Base-by-base conservation (phyloP, 2,888 invertebrate species). In the Thalpophila matura region DNA sequence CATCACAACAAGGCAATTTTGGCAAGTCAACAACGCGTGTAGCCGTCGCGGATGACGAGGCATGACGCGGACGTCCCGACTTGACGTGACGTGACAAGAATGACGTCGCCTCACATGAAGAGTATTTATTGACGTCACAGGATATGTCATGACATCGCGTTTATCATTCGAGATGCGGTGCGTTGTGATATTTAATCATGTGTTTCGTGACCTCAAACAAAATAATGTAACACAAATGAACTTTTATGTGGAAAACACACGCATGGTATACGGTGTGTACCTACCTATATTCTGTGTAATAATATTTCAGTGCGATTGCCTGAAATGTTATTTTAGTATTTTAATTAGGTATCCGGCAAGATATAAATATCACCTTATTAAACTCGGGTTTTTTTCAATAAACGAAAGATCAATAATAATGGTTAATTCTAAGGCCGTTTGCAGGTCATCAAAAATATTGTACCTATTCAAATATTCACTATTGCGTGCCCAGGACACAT, bases 1-100 rank as follows among this genome's bases (percentile, higher is more conserved):
- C 89, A 89, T 87, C 86, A 84, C 86, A 82, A 88, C 89, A 81
- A 83, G 80, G 87, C 89, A 87, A 89, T 89, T 89, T 88, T 61
- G 78, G 81, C 80, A 85, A 89, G 89, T 89, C 89, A 90, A 90
- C 89, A 89, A 87, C 81, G 86, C 86, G 84, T 87, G 82, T 83
- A 87, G 84, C 76, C 71, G 80, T 70, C 77, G 68, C 58, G 69
- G 64, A 86, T 89, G 89, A 89, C 87, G 82, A 12, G 75, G 86
- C 89, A 85, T 86, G 87, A 88, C 83, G 82, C 70, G 50, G 26
- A 47, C 50, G 66, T 68, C 60, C 63, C 66, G 54, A 58, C 61
- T 66, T 79, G 84, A 82, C 83, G 74, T 79, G 85, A 83, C 83
- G 79, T 71, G 86, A 86, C 85, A 79, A 79, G 82, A 78, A 85